Base-by-base conservation (phyloP, 2,797 vertebrate genomes). In the Acipenser transmontanus region DNA sequence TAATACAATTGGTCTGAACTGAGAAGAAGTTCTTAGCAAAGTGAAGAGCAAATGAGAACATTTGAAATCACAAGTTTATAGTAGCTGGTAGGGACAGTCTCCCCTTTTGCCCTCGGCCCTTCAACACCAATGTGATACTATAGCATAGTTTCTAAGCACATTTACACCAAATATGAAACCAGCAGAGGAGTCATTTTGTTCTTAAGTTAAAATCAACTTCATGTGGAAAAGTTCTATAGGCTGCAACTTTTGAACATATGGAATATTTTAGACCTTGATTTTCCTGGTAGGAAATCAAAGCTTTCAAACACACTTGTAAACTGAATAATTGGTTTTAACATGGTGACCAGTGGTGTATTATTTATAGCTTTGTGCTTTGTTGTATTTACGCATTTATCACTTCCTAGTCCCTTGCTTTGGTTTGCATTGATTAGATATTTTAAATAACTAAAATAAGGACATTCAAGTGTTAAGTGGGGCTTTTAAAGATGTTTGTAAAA, bases 171-270 rank as follows among this genome's bases (percentile, higher is more conserved):
- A 57, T 57, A 57, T 11, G 54, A 11, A 8, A 57, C 57, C 80
- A 81, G 80, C 76, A 71, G 80, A 80, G 74, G 34, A 70, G 71
- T 51, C 62, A 8, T 69, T 84, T 84, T 86, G 78, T 83, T 84
- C 77, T 70, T 69, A 57, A 70, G 75, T 73, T 70, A 80, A 78
- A 80, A 78, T 66, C 62, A 84, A 77, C 63, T 62, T 68, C 78
- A 78, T 82, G 71, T 72, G 74, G 75, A 66, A 74, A 83, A 78
- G 66, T 70, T 9, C 69, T 75, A 69, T 72, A 66, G 74, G 74
- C 75, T 68, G 69, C 71, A 74, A 65, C 60, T 77, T 66, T 49
- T 71, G 77, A 77, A 77, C 51, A 68, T 67, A 76, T 63, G 75
- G 69, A 69, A 7, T 70, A 67, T 64, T 14, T 76, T 73, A 57